Base-by-base conservation (phyloP, 2,888 invertebrate species). In the Thereva nobilitata region DNA sequence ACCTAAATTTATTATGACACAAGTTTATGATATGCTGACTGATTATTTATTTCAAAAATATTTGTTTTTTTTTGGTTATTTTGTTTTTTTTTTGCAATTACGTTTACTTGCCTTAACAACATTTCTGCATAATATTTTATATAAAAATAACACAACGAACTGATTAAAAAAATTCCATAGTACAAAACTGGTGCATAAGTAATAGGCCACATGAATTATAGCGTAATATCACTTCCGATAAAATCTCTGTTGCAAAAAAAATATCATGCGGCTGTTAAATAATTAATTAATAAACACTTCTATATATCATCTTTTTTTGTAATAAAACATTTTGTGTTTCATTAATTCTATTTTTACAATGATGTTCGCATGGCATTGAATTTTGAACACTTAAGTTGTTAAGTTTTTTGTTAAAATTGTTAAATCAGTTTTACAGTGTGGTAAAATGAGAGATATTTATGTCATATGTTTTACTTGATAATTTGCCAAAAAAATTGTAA, bases 1-100 rank as follows among this genome's bases (percentile, higher is more conserved):
- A 92, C 92, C 92, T 92, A 90, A 88, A 77, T 61, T 50, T 50
- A 61, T 61, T 61, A 61, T 61, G 61, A 61, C 50, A 50, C 61
- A 61, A 61, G 61, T 61, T 61, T 61, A 61, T 61, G 61, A 61
- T 61, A 61, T 61, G 61, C 61, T 40, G 61, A 61, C 41, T 59
- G 47, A 59, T 34, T 59, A 10, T 55, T 61, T n/a, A 50, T 23
- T 61, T 50, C 35, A 52, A 45, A 63, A 54, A 67, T 72, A 42
- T n/a, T 68, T 61, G 66, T 67, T 68, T 59, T 57, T 71, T 70
- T 70, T 66, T 57, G n/a, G n/a, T n/a, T n/a, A n/a, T 55, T 64
- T 47, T 65, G 41, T 56, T 49, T 40, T 56, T 49, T 50, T 61
- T 50, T 61, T 61, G 23, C 23, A 61, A 61, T 61, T 49, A 61